Percentiles rank a stretch among this genome's conserved stretches.
Conservation (phyloP, 2,797 vertebrate genomes). For the Allobates femoralis region DNA sequence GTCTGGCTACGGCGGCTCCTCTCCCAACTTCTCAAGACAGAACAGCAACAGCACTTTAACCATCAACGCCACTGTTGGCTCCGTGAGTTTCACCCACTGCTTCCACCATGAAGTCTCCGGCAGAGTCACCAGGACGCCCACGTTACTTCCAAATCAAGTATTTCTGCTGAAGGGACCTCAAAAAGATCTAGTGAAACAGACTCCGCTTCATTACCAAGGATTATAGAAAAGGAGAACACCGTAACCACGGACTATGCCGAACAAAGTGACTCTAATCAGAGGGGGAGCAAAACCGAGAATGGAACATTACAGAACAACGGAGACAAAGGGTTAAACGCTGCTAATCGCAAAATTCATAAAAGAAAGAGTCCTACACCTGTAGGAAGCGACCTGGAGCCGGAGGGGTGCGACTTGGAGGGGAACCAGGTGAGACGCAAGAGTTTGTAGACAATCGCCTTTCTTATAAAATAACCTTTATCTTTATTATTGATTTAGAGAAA, state of each 20-base stretch:
- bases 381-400: conserved; percentile 75
- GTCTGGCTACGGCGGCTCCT: conserved; percentile 89
- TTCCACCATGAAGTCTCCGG: conserved; percentile 63
- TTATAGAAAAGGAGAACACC: conserved; percentile 56
- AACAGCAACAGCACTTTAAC: conserved; percentile 84
- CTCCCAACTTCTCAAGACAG: conserved; percentile 83
- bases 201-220: conserved; percentile 69
- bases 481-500: neutral
- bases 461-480: neutral
- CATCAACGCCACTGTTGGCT: conserved; percentile 77
- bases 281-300: conserved; percentile 63
- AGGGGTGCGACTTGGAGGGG: conserved; percentile 79
- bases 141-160: neutral
- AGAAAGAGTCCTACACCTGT: conserved; percentile 67
- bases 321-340: conserved; percentile 64
- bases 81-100: conserved; percentile 79
- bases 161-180: conserved; percentile 5
- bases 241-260: neutral
- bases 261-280: conserved; percentile 55
- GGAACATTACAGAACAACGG: conserved; percentile 71
- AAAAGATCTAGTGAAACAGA: conserved; percentile 74
- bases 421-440: conserved; percentile 81
- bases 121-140: conserved; percentile 63
- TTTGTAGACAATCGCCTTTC: neutral
- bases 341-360: conserved; percentile 63